Evolutionary conservation across 2,113 vertebrate genomes (phyloP).

Genomic region (Dromaius novaehollandiae): DNA sequence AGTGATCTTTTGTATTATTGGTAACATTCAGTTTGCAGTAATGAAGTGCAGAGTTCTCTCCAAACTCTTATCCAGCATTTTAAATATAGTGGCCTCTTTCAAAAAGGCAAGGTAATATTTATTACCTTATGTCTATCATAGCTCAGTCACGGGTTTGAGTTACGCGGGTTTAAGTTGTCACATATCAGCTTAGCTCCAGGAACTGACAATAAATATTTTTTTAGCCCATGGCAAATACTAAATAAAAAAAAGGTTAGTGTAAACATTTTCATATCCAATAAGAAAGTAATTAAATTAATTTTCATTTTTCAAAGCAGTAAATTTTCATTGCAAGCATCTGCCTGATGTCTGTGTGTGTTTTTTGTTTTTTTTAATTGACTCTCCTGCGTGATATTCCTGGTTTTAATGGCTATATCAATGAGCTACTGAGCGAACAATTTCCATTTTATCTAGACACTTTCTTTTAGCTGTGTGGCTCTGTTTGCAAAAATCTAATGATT

Average conservation of each 20-base stretch:
- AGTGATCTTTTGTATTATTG: neutral
- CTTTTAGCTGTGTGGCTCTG: neutral
- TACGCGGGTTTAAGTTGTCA: neutral
- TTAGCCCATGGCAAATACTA: neutral
- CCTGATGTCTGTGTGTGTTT: neutral
- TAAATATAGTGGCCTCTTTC: neutral
- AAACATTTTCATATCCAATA: neutral
- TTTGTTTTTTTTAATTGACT: neutral
- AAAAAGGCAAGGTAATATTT: neutral
- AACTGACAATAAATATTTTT: neutral
- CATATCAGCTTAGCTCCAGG: neutral
- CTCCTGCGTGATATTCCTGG: neutral
- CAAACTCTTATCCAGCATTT: neutral
- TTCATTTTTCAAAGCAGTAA: neutral
- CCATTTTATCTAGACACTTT: neutral
- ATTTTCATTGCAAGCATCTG: neutral
- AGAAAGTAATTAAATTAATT: neutral
- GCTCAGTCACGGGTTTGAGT: neutral
- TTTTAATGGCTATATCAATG: neutral
- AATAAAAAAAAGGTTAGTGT: neutral
- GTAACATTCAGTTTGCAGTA: neutral
- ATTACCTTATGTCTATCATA: neutral
- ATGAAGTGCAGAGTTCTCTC: neutral
- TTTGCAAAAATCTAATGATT: slow-evolving; percentile 19
- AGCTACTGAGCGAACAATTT: neutral